These are phyloP conservation scores for Tetranychus truncatus DNA, from an alignment of 2,888 invertebrate genomes.

Conservation along the genomic window DNA sequence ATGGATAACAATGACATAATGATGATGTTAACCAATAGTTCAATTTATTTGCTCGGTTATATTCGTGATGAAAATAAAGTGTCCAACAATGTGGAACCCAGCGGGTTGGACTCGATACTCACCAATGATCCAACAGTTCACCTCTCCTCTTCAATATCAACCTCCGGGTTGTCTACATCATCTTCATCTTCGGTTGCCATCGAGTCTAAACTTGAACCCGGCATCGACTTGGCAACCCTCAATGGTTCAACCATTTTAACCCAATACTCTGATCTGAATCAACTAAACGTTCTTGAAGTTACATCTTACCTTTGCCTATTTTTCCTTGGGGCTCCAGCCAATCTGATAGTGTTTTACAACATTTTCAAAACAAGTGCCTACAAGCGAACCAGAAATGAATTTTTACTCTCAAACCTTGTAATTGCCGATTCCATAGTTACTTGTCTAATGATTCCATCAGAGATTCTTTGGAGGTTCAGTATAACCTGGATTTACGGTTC, in stretches of 20 bases:
- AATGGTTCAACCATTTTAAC: background rate
- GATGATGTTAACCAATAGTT: background rate
- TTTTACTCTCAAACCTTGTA: background rate
- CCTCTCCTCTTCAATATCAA: background rate
- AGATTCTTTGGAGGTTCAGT: constrained; percentile 10
- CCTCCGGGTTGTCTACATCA: background rate
- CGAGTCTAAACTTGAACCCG: no score
- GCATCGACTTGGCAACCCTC: no score
- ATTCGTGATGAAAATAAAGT: background rate
- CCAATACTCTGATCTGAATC: background rate
- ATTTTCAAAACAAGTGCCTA: constrained; percentile 3
- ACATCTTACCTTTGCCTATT: background rate
- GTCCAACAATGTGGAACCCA: background rate
- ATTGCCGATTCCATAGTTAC: constrained; percentile 9
- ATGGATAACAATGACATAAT: background rate
- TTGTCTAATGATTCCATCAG: constrained; percentile 6
- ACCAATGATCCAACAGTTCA: no score
- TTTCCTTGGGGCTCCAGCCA: constrained; percentile 3
- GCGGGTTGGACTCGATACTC: background rate
- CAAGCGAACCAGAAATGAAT: constrained; percentile 6
- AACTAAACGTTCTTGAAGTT: constrained; percentile 5
- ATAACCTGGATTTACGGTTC: background rate
- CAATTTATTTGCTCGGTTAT: background rate
- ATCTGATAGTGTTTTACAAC: constrained; percentile 1
- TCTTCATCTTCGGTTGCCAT: no score